Base-by-base conservation (phyloP, 2,888 invertebrate species). In the Amiota minor region DNA sequence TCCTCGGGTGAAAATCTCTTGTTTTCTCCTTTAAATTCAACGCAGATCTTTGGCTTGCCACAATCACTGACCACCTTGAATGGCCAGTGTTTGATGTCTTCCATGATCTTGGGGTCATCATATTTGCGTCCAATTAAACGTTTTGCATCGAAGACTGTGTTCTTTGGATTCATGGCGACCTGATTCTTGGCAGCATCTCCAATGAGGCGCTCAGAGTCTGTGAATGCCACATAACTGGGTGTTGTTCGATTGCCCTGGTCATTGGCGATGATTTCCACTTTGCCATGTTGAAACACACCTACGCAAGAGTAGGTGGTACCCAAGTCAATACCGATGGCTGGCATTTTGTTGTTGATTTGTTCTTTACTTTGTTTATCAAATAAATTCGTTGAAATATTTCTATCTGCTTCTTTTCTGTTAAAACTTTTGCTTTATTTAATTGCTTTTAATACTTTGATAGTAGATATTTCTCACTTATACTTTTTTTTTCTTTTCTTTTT, bases 41-140 rank as follows among this genome's bases (percentile, higher is more conserved):
- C 35, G 62, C 62, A 0, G 78, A 95, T 94, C 90, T 94, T 95
- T 77, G 95, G 95, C 89, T 95, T 95, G 68, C 94, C 93, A 75
- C 92, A 92, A 87, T 94, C 94, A 88, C 92, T 94, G 86, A 94
- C 90, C 2, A 97, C 96, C 89, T 94, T 95, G 88, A 97, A 98
- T 69, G 97, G 97, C 94, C 97, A 97, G 90, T 95, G 95, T 90
- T 97, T 96, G 93, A 97, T 95, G 89, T 98, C 97, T 72, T 93
- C 93, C 91, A 98, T 97, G 71, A 98, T 96, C 14, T 95, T 94
- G 68, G 92, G 91, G 90, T 97, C 97, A 83, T 94, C 94, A 89
- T 94, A 98, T 84, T 95, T 94, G 85, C 97, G 94, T 74, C 97
- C 97, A 90, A 98, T 97, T 87, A 98, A 92, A 89, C 97, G 94